Conservation (phyloP, 2,888 invertebrate genomes). For the Temnothorax rugatulus region DNA sequence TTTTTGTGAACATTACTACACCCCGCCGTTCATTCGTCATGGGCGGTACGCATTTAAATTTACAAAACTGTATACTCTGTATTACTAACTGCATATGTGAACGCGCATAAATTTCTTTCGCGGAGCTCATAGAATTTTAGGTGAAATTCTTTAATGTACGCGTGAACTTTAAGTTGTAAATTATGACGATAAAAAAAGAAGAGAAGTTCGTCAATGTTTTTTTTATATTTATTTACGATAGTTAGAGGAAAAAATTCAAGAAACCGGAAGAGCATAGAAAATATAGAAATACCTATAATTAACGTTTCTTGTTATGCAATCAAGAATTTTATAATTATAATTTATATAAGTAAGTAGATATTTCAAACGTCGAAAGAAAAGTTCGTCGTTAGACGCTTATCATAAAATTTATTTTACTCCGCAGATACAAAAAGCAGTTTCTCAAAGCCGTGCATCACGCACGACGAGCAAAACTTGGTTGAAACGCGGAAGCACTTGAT, state of each 20-base stretch:
- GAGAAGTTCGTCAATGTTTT: not conserved
- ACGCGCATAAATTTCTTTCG: slow-evolving; percentile 57
- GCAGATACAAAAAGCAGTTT: not conserved
- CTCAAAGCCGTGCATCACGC: slow-evolving; percentile 31
- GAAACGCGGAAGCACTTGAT: slow-evolving; percentile 41
- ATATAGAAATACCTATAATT: not conserved
- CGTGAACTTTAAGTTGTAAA: not conserved
- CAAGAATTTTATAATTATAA: not conserved
- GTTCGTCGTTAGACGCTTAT: not conserved
- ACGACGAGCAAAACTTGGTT: slow-evolving; percentile 8
- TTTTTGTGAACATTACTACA: slow-evolving; percentile 74
- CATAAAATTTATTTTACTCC: not conserved
- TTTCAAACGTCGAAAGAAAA: not conserved
- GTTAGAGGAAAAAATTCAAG: not conserved
- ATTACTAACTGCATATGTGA: slow-evolving; percentile 52
- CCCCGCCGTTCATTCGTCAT: slow-evolving; percentile 64
- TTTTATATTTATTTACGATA: not conserved
- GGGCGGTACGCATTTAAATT: slow-evolving; percentile 69
- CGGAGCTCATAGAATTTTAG: slow-evolving; percentile 25
- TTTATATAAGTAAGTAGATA: not conserved
- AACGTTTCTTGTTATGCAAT: not conserved
- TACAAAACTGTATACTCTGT: slow-evolving; percentile 67
- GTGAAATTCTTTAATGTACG: slow-evolving; percentile 5
- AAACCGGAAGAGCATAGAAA: not conserved
- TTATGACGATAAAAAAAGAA: not conserved